Conservation (phyloP, 2,888 invertebrate species). For the Monopis laevigella region DNA sequence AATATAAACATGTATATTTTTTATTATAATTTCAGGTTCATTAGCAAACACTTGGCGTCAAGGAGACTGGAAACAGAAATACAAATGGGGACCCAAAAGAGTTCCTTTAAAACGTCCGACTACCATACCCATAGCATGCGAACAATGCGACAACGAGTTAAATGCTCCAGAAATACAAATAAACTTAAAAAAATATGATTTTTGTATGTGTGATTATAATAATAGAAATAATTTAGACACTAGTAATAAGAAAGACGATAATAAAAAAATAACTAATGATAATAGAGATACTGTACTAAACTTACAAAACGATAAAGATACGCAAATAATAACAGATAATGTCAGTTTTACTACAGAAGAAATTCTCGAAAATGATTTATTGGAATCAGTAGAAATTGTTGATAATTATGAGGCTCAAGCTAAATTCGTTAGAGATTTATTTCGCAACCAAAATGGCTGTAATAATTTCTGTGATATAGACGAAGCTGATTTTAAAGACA, state of each 20-base stretch:
- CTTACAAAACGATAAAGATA: neutral
- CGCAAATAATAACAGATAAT: conserved; percentile 30
- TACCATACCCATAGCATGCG: conserved; percentile 25
- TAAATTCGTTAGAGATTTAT: conserved; percentile 46
- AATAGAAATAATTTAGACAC: neutral
- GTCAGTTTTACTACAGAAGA: conserved; percentile 42
- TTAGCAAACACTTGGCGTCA: conserved; percentile 86
- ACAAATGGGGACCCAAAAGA: conserved; percentile 38
- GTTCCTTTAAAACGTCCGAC: conserved; percentile 34
- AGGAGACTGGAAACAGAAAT: conserved; percentile 70
- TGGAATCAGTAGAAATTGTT: conserved; percentile 31
- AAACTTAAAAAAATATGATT: conserved; percentile 5
- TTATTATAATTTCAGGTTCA: conserved; percentile 57
- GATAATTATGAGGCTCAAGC: conserved; percentile 47
- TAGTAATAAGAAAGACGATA: neutral
- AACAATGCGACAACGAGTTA: conserved; percentile 22
- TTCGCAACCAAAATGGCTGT: conserved; percentile 27
- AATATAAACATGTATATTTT: neutral
- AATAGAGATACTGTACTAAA: neutral
- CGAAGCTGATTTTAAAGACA: conserved; percentile 9
- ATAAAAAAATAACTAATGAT: neutral
- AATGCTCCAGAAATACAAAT: conserved; percentile 2
- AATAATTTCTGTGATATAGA: conserved; percentile 17
- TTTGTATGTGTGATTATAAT: conserved; percentile 8
- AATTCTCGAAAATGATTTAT: conserved; percentile 41